Evolutionary conservation across 53 echinoderm and acorn worm species (phyloP), one percentile per base, ranked within the genome.

Genomic region (Echinometra lucunter): DNA sequence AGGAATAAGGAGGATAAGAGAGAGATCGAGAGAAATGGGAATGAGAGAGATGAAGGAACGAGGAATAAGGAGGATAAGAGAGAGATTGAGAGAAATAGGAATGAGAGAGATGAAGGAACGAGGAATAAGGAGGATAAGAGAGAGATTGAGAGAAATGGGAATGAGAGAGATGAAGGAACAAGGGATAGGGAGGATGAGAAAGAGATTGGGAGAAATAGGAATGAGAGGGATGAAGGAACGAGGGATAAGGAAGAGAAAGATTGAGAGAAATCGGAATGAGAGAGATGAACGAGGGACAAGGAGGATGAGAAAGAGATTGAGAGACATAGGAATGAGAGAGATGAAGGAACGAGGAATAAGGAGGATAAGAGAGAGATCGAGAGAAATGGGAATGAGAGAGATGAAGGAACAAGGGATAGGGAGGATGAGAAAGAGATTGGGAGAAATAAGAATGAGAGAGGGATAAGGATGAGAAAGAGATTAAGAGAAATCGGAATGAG

Each of bases 261-360:
- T 44, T 5, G 58, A 58, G 53, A 53, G n/a, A n/a, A n/a, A n/a
- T n/a, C n/a, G n/a, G n/a, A n/a, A n/a, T n/a, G n/a, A n/a, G n/a
- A n/a, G n/a, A n/a, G n/a, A n/a, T n/a, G n/a, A n/a, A n/a, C n/a
- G 56, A 27, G 8, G 56, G 21, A 88, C 4, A 63, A 30, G 25
- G 67, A 91, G 91, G 32, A 45, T 35, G 91, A 91, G 49, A 49
- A 1, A 45, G 85, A 85, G 45, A 85, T 27, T 21, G 91, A 42
- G 40, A 91, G 10, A 66, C 67, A 91, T 13, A 44, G 67, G 9
- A 9, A 13, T 21, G 35, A 9, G 23, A 58, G n/a, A n/a, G n/a
- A n/a, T n/a, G n/a, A n/a, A n/a, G n/a, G n/a, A n/a, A n/a, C n/a
- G 58, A 89, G 35, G 8, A 10, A 89, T 3, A 34, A 32, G 23